phyloP scores from a whole-genome alignment of 2,113 vertebrate species.

The Hippocampus barbouri region DNA sequence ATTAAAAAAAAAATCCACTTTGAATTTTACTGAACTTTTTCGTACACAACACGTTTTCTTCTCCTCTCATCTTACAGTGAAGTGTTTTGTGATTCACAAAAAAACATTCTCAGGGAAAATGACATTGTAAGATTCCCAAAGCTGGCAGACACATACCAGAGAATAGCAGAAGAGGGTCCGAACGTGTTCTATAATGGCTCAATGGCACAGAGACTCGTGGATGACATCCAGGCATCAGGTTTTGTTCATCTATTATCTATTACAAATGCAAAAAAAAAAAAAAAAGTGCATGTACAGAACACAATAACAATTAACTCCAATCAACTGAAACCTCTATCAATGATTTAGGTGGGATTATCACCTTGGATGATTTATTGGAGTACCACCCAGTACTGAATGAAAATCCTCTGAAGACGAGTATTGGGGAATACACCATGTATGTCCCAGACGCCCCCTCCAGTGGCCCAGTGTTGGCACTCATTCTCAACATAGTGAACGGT shows the following conservation, averaged over 20 bases:
- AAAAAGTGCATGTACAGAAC: background rate
- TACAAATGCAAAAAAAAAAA: background rate
- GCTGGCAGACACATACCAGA: slow-evolving; percentile 83
- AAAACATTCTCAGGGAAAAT: slow-evolving; percentile 81
- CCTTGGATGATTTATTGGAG: slow-evolving; percentile 76
- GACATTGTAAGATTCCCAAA: slow-evolving; percentile 79
- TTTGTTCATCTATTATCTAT: slow-evolving; percentile 3
- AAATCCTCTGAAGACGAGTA: slow-evolving; percentile 70
- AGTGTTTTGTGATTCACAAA: slow-evolving; percentile 81
- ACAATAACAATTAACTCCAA: background rate
- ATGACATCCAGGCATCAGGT: slow-evolving; percentile 82
- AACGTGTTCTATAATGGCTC: slow-evolving; percentile 88
- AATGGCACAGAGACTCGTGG: slow-evolving; percentile 81
- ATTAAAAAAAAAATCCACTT: background rate
- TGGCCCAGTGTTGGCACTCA: slow-evolving; percentile 87
- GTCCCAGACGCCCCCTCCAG: slow-evolving; percentile 84
- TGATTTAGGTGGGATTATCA: slow-evolving; percentile 84
- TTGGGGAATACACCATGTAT: slow-evolving; percentile 82
- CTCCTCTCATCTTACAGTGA: slow-evolving; percentile 54
- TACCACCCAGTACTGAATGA: slow-evolving; percentile 80
- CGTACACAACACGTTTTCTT: background rate
- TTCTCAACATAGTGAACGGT: slow-evolving; percentile 93
- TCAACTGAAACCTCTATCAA: slow-evolving; percentile 16
- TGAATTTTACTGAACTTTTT: slow-evolving; percentile 11
- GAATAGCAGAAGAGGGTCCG: slow-evolving; percentile 82